Percentiles rank a stretch among this genome's conserved stretches.
Conservation (phyloP, 2,797 vertebrate genomes). For the Pantherophis vulpinus region DNA sequence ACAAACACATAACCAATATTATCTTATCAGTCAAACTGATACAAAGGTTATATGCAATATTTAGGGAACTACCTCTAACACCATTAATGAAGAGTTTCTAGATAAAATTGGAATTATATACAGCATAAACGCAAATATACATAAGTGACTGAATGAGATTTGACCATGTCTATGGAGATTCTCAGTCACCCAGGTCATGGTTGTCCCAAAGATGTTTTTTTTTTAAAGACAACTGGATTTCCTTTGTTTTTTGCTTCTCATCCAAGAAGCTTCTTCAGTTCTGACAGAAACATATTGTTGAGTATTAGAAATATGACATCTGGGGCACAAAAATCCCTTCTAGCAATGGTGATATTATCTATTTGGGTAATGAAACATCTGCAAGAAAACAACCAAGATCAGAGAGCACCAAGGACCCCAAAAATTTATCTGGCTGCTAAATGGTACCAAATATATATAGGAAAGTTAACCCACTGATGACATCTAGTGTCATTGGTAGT, state of each 20-base stretch:
- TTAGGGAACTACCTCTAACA: not conserved
- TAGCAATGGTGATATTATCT: too few relatives aligned
- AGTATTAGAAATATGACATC: not conserved
- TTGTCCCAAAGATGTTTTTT: not conserved
- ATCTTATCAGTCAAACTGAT: not conserved
- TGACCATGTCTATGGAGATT: not conserved
- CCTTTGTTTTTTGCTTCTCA: not conserved
- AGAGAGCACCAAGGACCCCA: too few relatives aligned
- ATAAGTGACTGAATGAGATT: not conserved
- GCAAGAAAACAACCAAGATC: too few relatives aligned
- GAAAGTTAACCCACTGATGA: not conserved
- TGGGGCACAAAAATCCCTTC: too few relatives aligned
- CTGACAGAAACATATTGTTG: not conserved
- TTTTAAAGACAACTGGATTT: not conserved
- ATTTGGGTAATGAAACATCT: too few relatives aligned
- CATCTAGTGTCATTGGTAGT: not conserved
- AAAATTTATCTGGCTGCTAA: not conserved
- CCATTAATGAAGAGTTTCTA: not conserved
- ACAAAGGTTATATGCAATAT: not conserved
- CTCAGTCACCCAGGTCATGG: not conserved
- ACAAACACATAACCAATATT: not conserved
- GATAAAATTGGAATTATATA: not conserved
- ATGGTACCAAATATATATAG: not conserved
- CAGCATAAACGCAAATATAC: not conserved
- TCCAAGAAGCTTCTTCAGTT: not conserved